Evolutionary conservation across 1,140 invertebrate species (phyloP).

Genomic region (Thaumatotibia leucotreta): DNA sequence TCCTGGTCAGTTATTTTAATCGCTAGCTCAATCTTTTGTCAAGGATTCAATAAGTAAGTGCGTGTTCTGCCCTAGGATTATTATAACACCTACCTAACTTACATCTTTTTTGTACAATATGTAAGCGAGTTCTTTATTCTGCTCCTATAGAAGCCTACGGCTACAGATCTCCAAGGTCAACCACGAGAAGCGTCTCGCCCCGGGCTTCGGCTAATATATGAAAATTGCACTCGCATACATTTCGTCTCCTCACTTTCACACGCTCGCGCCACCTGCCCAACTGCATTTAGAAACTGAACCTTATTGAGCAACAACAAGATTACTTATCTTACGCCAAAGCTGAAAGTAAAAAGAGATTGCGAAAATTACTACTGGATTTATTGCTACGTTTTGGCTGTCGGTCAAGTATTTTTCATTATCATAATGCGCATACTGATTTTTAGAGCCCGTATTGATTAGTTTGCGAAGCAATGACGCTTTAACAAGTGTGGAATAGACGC

Average conservation of each 20-base stretch:
- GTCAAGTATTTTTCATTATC: constrained; percentile 51
- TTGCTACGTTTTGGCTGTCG: constrained; percentile 41
- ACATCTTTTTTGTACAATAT: no score
- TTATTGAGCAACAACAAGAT: background rate
- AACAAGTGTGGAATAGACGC: background rate
- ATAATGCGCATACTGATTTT: constrained; percentile 29
- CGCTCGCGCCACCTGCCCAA: background rate
- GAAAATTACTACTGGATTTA: constrained; percentile 28
- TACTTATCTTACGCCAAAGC: background rate
- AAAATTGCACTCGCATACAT: constrained; percentile 40
- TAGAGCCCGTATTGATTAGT: constrained; percentile 27
- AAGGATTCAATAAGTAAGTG: no score
- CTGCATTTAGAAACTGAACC: background rate
- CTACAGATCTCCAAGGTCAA: constrained; percentile 30
- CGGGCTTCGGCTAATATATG: constrained; percentile 49
- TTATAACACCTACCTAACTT: no score
- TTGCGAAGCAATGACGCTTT: constrained; percentile 2
- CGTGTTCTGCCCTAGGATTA: no score
- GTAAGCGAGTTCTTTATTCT: background rate
- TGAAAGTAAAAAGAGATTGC: background rate
- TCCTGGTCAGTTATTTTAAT: no score
- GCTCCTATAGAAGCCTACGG: background rate
- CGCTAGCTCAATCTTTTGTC: no score
- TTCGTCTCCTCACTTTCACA: background rate
- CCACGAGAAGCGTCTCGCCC: constrained; percentile 17